Percentiles rank a stretch among this genome's conserved stretches.
Conservation (phyloP, 1,140 invertebrate species). For the Cotesia glomerata region DNA sequence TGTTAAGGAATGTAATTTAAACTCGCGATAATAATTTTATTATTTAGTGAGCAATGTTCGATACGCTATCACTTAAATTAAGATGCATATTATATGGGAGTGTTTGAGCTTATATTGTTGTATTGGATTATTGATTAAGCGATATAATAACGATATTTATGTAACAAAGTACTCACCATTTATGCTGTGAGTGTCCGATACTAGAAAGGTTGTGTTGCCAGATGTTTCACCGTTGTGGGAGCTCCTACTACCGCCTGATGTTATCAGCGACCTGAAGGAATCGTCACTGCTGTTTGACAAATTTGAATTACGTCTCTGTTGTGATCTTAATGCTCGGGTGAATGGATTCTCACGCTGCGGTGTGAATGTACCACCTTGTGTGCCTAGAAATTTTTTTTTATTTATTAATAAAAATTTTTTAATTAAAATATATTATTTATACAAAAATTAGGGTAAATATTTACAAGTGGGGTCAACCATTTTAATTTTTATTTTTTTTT, state of each 20-base stretch:
- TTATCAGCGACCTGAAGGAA: conserved; percentile 35
- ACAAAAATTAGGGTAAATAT: too few species aligned
- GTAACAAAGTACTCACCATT: conserved; percentile 50
- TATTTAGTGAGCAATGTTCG: background rate
- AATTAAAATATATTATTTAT: too few species aligned
- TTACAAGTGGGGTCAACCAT: too few species aligned
- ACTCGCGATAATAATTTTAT: background rate
- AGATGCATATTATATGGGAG: background rate
- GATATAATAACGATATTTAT: background rate
- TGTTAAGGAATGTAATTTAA: too few species aligned
- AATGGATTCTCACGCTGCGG: conserved; percentile 66
- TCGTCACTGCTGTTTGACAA: conserved; percentile 32
- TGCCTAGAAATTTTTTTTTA: conserved; percentile 41
- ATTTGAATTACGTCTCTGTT: conserved; percentile 29
- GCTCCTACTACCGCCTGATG: conserved; percentile 29
- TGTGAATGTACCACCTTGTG: conserved; percentile 73
- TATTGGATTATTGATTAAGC: background rate
- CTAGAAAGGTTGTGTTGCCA: conserved; percentile 42
- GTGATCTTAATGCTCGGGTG: conserved; percentile 35
- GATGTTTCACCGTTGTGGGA: conserved; percentile 37
- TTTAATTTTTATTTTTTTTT: too few species aligned
- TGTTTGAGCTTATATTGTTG: background rate
- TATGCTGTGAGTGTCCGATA: conserved; percentile 55
- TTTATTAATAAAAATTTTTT: background rate
- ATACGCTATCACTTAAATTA: background rate